A percentile compares a stretch with the other conserved stretches of the same genome.
phyloP scores from a whole-genome alignment of 2,888 invertebrate genomes.

The Oxystoma pomonae region DNA sequence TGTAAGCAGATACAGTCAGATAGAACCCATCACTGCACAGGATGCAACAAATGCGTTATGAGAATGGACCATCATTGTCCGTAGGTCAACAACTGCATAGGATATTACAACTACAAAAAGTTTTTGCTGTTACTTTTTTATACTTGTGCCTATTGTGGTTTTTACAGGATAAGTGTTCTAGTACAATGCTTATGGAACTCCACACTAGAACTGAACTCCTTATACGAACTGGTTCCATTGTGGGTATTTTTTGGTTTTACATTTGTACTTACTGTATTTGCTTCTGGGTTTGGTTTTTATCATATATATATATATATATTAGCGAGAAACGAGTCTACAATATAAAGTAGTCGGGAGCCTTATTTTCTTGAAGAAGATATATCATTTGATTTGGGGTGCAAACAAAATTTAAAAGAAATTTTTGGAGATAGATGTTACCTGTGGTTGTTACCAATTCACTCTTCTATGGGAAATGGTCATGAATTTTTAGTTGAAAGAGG shows the following conservation, averaged over 20 bases:
- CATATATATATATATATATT: constrained; percentile 25
- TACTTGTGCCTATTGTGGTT: constrained; percentile 24
- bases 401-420: constrained; percentile 30
- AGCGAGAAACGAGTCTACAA: constrained; percentile 31
- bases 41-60: constrained; percentile 34
- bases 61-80: constrained; percentile 43
- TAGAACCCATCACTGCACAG: constrained; percentile 38
- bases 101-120: constrained; percentile 35
- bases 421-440: constrained; percentile 29
- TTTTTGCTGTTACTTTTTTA: constrained; percentile 36
- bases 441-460: constrained; percentile 31
- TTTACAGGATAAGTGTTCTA: constrained; percentile 20
- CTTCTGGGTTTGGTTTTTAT: constrained; percentile 26
- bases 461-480: constrained; percentile 29
- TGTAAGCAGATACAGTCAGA: constrained; percentile 39
- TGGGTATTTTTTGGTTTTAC: constrained; percentile 21
- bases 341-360: constrained; percentile 29
- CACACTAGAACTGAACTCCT: not conserved
- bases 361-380: constrained; percentile 25
- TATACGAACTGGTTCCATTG: not conserved
- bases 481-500: constrained; percentile 24
- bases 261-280: too few species aligned
- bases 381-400: constrained; percentile 32
- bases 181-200: not conserved
- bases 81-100: constrained; percentile 38